A percentile compares a stretch with the other conserved stretches of the same genome.
Evolutionary conservation across 2,113 vertebrate genomes (phyloP).

Genomic region (Colius striatus): DNA sequence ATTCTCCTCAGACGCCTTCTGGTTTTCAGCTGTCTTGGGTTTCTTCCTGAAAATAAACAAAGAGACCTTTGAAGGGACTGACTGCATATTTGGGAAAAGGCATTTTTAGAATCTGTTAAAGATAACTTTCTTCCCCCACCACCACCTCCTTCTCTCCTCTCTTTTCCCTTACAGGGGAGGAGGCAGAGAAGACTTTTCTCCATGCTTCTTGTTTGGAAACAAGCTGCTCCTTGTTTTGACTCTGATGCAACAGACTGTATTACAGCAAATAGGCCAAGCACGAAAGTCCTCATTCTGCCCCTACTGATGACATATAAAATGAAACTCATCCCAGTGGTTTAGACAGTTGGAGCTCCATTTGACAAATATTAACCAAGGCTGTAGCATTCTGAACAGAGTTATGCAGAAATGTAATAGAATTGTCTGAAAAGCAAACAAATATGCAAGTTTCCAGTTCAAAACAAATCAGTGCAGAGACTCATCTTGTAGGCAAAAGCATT

Average conservation of each 20-base stretch:
- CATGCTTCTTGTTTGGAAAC: conserved; percentile 81
- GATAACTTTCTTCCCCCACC: conserved; percentile 78
- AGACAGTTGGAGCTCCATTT: conserved; percentile 69
- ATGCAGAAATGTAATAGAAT: neutral
- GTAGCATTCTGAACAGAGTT: conserved; percentile 39
- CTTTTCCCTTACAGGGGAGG: conserved; percentile 66
- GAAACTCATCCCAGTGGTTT: conserved; percentile 73
- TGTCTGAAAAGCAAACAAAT: conserved; percentile 38
- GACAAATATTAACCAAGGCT: conserved; percentile 77
- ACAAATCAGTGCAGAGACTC: neutral
- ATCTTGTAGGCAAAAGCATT: neutral
- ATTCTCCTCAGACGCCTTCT: conserved; percentile 95
- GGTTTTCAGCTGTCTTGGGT: conserved; percentile 88
- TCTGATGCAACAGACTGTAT: conserved; percentile 76
- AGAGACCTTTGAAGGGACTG: conserved; percentile 84
- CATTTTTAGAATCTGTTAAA: conserved; percentile 88
- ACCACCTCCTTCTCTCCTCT: neutral
- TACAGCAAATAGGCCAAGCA: conserved; percentile 75
- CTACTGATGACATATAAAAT: conserved; percentile 75
- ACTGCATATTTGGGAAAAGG: conserved; percentile 82
- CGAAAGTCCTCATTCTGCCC: conserved; percentile 75
- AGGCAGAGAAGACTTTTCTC: conserved; percentile 64
- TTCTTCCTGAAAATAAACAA: conserved; percentile 88
- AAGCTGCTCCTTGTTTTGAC: conserved; percentile 80
- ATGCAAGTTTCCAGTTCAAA: conserved; percentile 19